Conservation (phyloP, 1,140 invertebrate genomes). For the Holotrichia oblita region DNA sequence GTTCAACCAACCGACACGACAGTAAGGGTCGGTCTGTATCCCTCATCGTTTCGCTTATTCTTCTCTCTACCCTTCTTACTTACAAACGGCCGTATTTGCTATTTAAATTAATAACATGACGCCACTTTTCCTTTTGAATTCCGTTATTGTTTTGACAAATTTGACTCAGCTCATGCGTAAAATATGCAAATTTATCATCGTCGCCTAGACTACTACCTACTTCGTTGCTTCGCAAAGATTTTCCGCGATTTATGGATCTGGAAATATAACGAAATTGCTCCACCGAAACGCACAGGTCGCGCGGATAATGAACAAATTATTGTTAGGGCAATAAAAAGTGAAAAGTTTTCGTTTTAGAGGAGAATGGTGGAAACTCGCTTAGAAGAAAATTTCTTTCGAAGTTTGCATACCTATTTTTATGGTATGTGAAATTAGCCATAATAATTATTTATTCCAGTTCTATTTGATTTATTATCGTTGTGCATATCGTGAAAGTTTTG, state of each 20-base stretch:
- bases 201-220: neutral
- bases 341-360: neutral
- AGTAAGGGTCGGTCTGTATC: neutral
- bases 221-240: neutral
- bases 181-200: conserved; percentile 36
- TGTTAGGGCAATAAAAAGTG: neutral
- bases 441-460: conserved; percentile 14
- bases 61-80: neutral
- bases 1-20: neutral
- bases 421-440: neutral
- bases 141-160: conserved; percentile 35
- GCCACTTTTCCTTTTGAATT: conserved; percentile 15
- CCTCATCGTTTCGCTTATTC: neutral
- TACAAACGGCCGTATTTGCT: neutral
- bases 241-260: neutral
- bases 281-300: neutral
- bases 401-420: conserved; percentile 17
- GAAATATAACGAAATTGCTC: conserved; percentile 27
- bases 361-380: neutral
- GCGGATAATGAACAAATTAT: conserved; percentile 19
- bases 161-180: conserved; percentile 29
- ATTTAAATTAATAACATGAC: conserved; percentile 35
- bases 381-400: neutral
- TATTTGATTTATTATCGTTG: neutral
- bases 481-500: neutral